Conservation (phyloP, 2,797 vertebrate species). For the Acropternis orthonyx region DNA sequence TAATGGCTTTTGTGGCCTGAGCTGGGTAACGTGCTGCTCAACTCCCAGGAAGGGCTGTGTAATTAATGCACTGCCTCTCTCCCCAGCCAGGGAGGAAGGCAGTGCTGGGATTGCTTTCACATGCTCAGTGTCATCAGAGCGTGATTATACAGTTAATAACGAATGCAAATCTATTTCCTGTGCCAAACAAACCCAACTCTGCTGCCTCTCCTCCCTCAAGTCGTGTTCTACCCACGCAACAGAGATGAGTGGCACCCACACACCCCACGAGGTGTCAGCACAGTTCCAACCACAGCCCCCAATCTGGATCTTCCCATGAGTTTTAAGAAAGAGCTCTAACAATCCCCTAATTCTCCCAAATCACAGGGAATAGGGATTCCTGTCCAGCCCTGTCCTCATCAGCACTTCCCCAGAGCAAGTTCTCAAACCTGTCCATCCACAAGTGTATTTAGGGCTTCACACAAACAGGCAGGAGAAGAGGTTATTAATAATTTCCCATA, state of each 20-base stretch:
- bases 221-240: neutral
- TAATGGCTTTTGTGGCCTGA: too few species aligned
- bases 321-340: neutral
- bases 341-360: neutral
- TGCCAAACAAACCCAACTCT: neutral
- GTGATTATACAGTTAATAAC: neutral
- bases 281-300: neutral
- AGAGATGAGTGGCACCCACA: neutral
- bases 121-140: neutral
- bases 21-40: too few species aligned
- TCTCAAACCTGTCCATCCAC: neutral
- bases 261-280: neutral
- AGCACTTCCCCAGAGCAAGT: neutral
- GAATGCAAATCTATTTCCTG: neutral
- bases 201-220: neutral
- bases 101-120: too few species aligned
- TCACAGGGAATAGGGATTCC: fast-evolving
- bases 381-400: neutral
- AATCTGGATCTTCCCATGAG: fast-evolving
- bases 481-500: neutral
- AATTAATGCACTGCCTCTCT: too few species aligned
- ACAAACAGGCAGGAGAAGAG: neutral
- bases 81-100: too few species aligned
- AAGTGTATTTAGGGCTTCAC: neutral
- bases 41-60: too few species aligned